A percentile compares a stretch with the other conserved stretches of the same genome.
Conservation (phyloP, 1,140 invertebrate genomes). For the Bemisia tabaci region DNA sequence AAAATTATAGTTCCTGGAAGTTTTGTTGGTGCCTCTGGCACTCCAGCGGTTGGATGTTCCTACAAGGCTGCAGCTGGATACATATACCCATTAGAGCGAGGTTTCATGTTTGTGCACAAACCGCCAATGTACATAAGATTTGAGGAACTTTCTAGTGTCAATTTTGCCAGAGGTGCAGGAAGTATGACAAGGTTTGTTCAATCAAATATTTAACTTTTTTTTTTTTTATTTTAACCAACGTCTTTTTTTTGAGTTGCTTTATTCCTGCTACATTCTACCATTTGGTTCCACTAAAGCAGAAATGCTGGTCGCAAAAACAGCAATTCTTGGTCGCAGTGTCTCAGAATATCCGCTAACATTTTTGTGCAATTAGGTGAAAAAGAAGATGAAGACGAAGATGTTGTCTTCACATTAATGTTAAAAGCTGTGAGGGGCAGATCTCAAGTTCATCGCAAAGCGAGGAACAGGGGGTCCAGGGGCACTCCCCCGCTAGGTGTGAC, state of each 20-base stretch:
- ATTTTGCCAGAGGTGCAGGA: conserved; percentile 92
- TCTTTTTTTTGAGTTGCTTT: neutral
- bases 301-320: too few relatives aligned
- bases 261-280: too few relatives aligned
- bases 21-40: conserved; percentile 73
- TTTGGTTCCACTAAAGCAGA: too few relatives aligned
- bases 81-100: conserved; percentile 95
- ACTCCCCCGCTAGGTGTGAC: too few relatives aligned
- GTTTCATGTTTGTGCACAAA: conserved; percentile 98
- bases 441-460: too few relatives aligned
- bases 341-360: too few relatives aligned
- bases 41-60: conserved; percentile 86
- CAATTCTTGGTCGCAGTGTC: too few relatives aligned
- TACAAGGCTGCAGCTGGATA: conserved; percentile 97
- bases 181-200: conserved; percentile 48
- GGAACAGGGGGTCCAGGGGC: too few relatives aligned
- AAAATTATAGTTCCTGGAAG: conserved; percentile 89
- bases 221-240: neutral
- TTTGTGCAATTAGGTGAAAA: too few relatives aligned
- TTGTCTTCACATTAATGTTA: too few relatives aligned
- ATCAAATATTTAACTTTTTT: neutral
- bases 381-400: too few relatives aligned
- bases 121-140: conserved; percentile 95
- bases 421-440: too few relatives aligned
- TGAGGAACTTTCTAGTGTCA: conserved; percentile 90